phyloP scores from a whole-genome alignment of 2,113 vertebrate genomes.

The Oncorhynchus clarkii region DNA sequence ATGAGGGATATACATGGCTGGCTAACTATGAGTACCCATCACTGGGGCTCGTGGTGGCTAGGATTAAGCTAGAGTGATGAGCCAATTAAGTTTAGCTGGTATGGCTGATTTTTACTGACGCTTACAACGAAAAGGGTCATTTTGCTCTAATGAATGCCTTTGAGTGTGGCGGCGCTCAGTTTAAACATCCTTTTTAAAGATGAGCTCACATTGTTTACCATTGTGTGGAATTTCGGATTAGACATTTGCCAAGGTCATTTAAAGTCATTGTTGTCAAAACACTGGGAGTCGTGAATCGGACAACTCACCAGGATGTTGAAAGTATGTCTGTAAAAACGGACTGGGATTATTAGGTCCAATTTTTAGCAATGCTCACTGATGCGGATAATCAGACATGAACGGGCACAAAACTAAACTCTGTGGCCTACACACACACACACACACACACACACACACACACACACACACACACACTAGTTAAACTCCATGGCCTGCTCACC shows the following conservation, averaged over 20 bases:
- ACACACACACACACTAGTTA: too few relatives aligned
- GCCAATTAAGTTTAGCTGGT: constrained; percentile 59
- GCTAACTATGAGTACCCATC: constrained; percentile 17
- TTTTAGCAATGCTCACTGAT: constrained; percentile 17
- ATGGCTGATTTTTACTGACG: constrained; percentile 59
- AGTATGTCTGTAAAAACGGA: constrained; percentile 52
- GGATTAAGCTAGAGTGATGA: constrained; percentile 51
- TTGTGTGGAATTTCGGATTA: too few relatives aligned
- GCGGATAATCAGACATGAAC: constrained; percentile 7
- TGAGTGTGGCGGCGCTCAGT: constrained; percentile 49
- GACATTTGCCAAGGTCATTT: constrained; percentile 48
- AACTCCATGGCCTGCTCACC: too few relatives aligned
- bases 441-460: not conserved
- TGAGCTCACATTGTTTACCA: constrained; percentile 35
- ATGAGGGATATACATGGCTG: not conserved
- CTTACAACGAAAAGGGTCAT: constrained; percentile 56
- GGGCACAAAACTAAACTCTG: not conserved
- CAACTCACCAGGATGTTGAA: constrained; percentile 35
- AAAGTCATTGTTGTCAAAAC: constrained; percentile 56
- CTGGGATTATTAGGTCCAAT: constrained; percentile 46
- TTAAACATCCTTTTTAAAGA: constrained; percentile 32
- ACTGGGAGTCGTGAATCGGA: constrained; percentile 42
- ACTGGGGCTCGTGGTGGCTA: constrained; percentile 31
- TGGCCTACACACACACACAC: not conserved
- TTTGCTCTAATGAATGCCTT: constrained; percentile 31